Percentiles rank a stretch among this genome's conserved stretches.
Evolutionary conservation across 2,888 invertebrate genomes (phyloP).

Genomic region (Chouioia cunea): DNA sequence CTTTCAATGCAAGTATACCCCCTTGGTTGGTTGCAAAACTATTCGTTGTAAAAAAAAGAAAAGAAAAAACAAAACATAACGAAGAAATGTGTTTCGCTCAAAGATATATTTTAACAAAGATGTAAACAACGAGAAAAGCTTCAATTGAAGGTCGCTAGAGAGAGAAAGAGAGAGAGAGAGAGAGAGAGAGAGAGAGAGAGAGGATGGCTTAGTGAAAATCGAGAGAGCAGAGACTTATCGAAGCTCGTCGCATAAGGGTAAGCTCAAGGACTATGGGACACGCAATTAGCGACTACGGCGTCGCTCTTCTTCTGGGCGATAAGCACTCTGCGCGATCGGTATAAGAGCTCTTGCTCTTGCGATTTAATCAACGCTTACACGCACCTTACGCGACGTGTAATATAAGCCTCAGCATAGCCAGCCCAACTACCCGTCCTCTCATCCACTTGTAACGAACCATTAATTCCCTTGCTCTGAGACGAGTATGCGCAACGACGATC

Average conservation of each 20-base stretch:
- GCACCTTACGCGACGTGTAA: slow-evolving; percentile 27
- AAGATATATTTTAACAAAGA: too few relatives aligned
- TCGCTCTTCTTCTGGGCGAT: slow-evolving; percentile 45
- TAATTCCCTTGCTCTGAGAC: slow-evolving; percentile 57
- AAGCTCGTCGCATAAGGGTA: background rate
- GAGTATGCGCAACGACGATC: slow-evolving; percentile 41
- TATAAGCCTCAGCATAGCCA: slow-evolving; percentile 34
- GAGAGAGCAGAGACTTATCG: too few relatives aligned
- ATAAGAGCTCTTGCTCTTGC: slow-evolving; percentile 31
- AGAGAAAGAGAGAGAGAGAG: too few relatives aligned
- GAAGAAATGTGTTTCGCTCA: too few relatives aligned
- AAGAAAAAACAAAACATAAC: too few relatives aligned
- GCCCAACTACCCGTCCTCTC: background rate
- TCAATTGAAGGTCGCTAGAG: too few relatives aligned
- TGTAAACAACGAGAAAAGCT: too few relatives aligned
- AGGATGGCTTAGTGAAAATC: too few relatives aligned
- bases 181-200: too few relatives aligned
- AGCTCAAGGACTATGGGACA: slow-evolving; percentile 27
- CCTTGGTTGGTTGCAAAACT: too few relatives aligned
- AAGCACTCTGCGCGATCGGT: slow-evolving; percentile 46
- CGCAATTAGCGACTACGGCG: slow-evolving; percentile 53
- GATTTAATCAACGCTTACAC: slow-evolving; percentile 53
- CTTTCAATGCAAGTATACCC: too few relatives aligned
- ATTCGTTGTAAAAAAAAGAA: too few relatives aligned
- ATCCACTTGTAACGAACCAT: slow-evolving; percentile 50